phyloP scores from a whole-genome alignment of 1,140 invertebrate species.

The Antheraea pernyi region DNA sequence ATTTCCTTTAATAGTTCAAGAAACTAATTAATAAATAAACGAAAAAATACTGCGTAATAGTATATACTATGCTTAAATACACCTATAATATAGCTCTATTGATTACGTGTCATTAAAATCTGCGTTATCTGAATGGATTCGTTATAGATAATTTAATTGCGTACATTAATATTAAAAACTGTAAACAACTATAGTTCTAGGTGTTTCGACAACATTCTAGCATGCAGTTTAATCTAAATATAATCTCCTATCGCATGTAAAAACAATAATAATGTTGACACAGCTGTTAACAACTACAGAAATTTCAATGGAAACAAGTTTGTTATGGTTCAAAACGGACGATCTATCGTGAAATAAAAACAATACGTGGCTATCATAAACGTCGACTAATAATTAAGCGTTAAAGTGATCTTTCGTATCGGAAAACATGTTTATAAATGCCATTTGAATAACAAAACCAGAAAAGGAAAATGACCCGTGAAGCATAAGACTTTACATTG shows the following conservation, averaged over 20 bases:
- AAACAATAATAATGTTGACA: slow-evolving; percentile 12
- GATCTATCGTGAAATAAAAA: not conserved
- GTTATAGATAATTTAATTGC: not conserved
- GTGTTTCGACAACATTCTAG: not conserved
- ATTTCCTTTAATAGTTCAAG: not conserved
- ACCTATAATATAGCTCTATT: not conserved
- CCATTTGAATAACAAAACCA: not conserved
- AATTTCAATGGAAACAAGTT: not conserved
- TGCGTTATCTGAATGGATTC: not conserved
- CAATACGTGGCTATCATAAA: not conserved
- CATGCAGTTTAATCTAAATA: not conserved
- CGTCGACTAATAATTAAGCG: not conserved
- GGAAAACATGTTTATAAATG: not conserved
- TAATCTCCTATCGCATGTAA: not conserved
- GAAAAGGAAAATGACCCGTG: too few species aligned
- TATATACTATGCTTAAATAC: not conserved
- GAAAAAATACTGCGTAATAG: not conserved
- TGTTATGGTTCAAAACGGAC: not conserved
- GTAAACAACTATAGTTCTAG: not conserved
- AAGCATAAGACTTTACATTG: too few species aligned
- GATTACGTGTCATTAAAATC: slow-evolving; percentile 4
- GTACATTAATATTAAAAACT: not conserved
- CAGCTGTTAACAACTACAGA: slow-evolving; percentile 1
- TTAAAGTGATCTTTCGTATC: not conserved
- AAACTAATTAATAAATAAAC: not conserved